Base-by-base conservation (phyloP, 2,888 invertebrate genomes). In the Philaethria dido region DNA sequence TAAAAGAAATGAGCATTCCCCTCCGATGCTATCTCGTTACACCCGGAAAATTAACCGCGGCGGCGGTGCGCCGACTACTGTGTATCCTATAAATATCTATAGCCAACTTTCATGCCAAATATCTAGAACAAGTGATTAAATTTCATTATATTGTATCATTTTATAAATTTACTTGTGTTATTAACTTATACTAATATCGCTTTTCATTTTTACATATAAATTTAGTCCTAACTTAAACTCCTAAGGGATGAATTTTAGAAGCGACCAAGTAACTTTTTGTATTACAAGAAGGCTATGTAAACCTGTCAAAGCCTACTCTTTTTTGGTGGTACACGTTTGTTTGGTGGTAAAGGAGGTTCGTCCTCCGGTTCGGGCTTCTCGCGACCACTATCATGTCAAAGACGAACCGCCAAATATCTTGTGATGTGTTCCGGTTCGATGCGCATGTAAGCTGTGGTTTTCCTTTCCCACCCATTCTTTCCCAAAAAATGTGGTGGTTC, bases 41-140 rank as follows among this genome's bases (percentile, higher is more conserved):
- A 69, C 72, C 69, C 71, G 71, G 72, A 73, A 74, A 72, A 73
- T 73, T 75, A 73, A 73, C 67, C 70, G 67, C 61, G 62, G 63
- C 66, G 64, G 65, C 69, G 61, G 62, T 64, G 62, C 52, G 66
- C 59, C 45, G 65, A 66, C 65, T 55, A 18, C 64, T 47, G 55
- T 64, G 52, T 68, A 60, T 66, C 62, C 52, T 62, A 52, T 50
- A 52, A 62, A 62, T 50, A 62, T 64, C 55, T 45, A 69, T 20
- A 65, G 64, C 47, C 61, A 61, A 61, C 62, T 45, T 57, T 62
- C 64, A 68, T 47, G 60, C 61, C 62, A 52, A 65, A 61, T 44
- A 61, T 62, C 64, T 62, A 39, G 42, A 48, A 68, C 20, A 50
- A 64, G 57, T 57, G 61, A 68, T 64, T 64, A 64, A 57, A 57